These are phyloP conservation scores for Chelon labrosus DNA, from an alignment of 2,797 vertebrate genomes.

Conservation along the genomic window DNA sequence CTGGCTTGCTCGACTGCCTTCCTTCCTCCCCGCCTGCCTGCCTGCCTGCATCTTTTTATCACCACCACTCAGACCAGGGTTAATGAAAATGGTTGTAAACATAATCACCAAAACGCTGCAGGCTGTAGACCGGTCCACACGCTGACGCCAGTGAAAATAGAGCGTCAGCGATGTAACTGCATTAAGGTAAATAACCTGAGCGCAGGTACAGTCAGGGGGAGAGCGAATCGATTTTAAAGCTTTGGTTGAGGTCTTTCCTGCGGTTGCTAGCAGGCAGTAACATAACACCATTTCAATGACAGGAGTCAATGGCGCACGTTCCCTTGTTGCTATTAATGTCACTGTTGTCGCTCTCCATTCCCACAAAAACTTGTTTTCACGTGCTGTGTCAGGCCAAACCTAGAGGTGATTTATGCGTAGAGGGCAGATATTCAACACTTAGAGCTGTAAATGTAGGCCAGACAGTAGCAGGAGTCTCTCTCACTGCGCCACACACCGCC, in stretches of 20 bases:
- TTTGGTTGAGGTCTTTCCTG: constrained; percentile 5
- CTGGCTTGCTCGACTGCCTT: constrained; percentile 6
- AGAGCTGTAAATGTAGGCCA: constrained; percentile 23
- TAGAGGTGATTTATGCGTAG: constrained; percentile 18
- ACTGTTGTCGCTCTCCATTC: constrained; percentile 5
- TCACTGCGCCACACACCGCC: not conserved
- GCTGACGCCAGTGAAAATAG: constrained; percentile 22
- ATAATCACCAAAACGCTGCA: constrained; percentile 17
- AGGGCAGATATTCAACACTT: constrained; percentile 36
- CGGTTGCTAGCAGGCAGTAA: constrained; percentile 27
- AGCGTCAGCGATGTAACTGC: constrained; percentile 8
- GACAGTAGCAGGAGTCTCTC: not conserved
- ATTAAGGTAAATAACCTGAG: constrained; percentile 21
- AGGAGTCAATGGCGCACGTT: constrained; percentile 9
- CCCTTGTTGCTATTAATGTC: not conserved
- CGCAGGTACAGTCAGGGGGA: not conserved
- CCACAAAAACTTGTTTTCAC: constrained; percentile 33
- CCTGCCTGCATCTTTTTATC: constrained; percentile 34
- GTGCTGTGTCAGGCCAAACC: constrained; percentile 15
- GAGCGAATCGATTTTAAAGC: constrained; percentile 25
- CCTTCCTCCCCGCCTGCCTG: not conserved
- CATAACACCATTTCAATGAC: constrained; percentile 28
- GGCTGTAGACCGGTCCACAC: constrained; percentile 15
- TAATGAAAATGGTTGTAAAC: constrained; percentile 18
- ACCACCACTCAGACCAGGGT: not conserved